phyloP scores from a whole-genome alignment of 2,888 invertebrate genomes.

The Cepaea hortensis region DNA sequence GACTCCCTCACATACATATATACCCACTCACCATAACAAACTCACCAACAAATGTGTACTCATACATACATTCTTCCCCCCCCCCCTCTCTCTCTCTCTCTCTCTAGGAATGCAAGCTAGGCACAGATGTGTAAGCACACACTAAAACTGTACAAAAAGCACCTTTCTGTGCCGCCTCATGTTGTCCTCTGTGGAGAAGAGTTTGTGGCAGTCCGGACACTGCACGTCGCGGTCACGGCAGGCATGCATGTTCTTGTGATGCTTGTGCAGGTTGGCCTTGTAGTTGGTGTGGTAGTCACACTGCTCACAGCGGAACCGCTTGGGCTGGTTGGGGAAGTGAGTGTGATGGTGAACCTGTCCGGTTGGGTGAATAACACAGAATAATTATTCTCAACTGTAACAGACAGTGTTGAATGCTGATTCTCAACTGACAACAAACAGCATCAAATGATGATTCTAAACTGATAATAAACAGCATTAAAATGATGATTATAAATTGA shows the following conservation, averaged over 20 bases:
- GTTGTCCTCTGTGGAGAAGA: constrained; percentile 70
- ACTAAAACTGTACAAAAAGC: too few species aligned
- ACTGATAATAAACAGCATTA: too few species aligned
- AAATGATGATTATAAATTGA: too few species aligned
- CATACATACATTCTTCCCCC: too few species aligned
- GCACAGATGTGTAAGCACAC: too few species aligned
- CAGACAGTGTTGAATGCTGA: not conserved
- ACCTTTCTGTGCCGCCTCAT: constrained; percentile 68
- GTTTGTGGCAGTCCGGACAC: constrained; percentile 67
- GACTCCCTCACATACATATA: too few species aligned
- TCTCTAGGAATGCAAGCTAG: too few species aligned
- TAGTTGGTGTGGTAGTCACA: constrained; percentile 71
- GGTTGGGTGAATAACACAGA: not conserved
- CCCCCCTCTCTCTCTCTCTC: too few species aligned
- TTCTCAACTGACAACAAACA: not conserved
- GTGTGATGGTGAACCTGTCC: constrained; percentile 66
- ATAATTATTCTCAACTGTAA: too few species aligned
- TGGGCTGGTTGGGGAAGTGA: constrained; percentile 71
- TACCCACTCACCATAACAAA: too few species aligned
- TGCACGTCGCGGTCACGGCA: constrained; percentile 57
- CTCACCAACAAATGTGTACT: too few species aligned
- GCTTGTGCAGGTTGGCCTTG: constrained; percentile 71
- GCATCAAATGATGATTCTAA: not conserved
- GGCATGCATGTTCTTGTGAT: constrained; percentile 67
- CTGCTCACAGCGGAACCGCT: constrained; percentile 66